Percentiles rank a stretch among this genome's conserved stretches.
These are phyloP conservation scores for Alethe castanea DNA, from an alignment of 2,113 vertebrate genomes.

Conservation along the genomic window DNA sequence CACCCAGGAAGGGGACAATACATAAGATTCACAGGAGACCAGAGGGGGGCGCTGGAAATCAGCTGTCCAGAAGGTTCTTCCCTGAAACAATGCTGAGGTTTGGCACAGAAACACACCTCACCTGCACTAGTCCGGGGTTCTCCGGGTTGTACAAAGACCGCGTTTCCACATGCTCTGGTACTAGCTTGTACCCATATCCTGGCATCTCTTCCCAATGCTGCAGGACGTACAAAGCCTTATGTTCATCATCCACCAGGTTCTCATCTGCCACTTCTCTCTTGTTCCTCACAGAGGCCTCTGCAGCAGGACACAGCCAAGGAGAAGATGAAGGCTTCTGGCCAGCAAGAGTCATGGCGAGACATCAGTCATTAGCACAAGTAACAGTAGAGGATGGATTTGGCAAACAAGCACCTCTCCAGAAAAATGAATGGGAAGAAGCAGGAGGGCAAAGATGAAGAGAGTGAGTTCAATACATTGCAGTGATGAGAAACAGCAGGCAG, in stretches of 20 bases:
- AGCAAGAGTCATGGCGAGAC: not conserved
- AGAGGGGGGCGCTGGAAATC: not conserved
- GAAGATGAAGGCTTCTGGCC: not conserved
- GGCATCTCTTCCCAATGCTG: conserved; percentile 89
- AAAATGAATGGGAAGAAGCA: not conserved
- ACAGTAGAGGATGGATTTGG: not conserved
- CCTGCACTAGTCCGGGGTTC: conserved; percentile 88
- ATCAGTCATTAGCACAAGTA: not conserved
- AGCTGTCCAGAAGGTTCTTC: not conserved
- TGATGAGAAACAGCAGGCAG: not conserved
- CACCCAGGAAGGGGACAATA: not conserved
- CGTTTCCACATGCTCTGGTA: conserved; percentile 89
- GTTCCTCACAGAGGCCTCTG: conserved; percentile 76
- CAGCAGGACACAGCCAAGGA: not conserved
- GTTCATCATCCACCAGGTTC: conserved; percentile 76
- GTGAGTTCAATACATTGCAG: not conserved
- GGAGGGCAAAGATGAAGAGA: not conserved
- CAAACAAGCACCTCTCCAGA: not conserved
- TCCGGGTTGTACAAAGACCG: conserved; percentile 77
- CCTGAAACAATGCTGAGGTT: not conserved
- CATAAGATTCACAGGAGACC: not conserved
- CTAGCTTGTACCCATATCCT: conserved; percentile 80
- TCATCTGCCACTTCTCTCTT: conserved; percentile 62
- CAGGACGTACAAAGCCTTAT: conserved; percentile 84
- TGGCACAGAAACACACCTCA: conserved; percentile 25